Percentiles rank a stretch among this genome's conserved stretches.
These are phyloP conservation scores for Psettodes erumei DNA, from an alignment of 2,113 vertebrate genomes.

Conservation along the genomic window DNA sequence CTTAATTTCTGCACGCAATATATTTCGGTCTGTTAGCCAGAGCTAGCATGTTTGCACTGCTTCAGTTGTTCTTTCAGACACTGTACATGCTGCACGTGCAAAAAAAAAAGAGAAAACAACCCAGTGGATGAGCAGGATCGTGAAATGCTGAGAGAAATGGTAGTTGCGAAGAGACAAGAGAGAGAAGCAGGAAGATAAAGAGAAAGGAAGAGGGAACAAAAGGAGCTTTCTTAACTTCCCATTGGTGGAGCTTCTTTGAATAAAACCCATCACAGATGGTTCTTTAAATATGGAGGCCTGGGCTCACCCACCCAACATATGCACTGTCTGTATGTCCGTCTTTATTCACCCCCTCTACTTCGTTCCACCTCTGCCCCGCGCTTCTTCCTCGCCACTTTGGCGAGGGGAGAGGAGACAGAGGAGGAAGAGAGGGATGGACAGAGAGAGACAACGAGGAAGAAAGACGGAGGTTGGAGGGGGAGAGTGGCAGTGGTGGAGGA, in stretches of 20 bases:
- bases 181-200: not conserved
- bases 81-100: not conserved
- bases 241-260: conserved; percentile 89
- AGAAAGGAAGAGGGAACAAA: conserved; percentile 27
- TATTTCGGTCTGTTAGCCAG: not conserved
- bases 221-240: conserved; percentile 71
- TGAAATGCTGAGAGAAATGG: not conserved
- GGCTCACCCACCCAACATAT: conserved; percentile 76
- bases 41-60: not conserved
- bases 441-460: conserved; percentile 10
- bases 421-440: conserved; percentile 42
- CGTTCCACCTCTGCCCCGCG: conserved; percentile 49
- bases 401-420: conserved; percentile 26
- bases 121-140: not conserved
- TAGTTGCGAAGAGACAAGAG: not conserved
- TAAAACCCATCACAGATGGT: conserved; percentile 94
- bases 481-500: conserved; percentile 33
- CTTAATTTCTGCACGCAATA: not conserved
- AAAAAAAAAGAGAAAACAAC: not conserved
- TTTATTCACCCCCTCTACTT: conserved; percentile 57
- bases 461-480: conserved; percentile 3
- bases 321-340: conserved; percentile 69
- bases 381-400: conserved; percentile 50
- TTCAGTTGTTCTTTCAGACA: not conserved
- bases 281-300: conserved; percentile 86